These are phyloP conservation scores for Rugalucina vietnamica DNA, from an alignment of 2,888 invertebrate species.

Conservation along the genomic window DNA sequence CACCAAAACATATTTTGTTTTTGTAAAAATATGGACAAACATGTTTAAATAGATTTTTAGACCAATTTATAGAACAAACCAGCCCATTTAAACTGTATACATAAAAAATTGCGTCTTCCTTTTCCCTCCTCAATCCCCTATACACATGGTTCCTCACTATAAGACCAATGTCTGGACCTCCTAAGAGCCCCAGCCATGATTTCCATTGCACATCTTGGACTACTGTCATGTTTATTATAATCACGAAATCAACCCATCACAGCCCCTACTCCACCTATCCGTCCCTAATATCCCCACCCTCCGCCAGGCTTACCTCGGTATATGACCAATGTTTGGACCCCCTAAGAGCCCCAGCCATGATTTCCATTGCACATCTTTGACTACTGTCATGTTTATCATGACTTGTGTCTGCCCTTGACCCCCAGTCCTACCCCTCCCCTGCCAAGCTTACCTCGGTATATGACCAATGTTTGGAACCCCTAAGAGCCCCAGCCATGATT, in stretches of 20 bases:
- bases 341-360: constrained; percentile 90
- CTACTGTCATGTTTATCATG: constrained; percentile 89
- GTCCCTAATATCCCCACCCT: no score
- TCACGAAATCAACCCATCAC: no score
- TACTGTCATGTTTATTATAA: constrained; percentile 89
- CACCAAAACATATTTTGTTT: no score
- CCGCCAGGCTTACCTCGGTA: constrained; percentile 84
- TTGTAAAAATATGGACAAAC: no score
- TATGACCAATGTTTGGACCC: constrained; percentile 93
- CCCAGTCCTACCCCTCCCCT: no score
- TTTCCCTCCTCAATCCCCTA: no score
- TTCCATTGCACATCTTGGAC: constrained; percentile 93
- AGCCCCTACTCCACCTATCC: no score
- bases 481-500: constrained; percentile 90
- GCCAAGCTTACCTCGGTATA: constrained; percentile 84
- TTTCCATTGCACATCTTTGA: constrained; percentile 93
- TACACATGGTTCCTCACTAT: no score
- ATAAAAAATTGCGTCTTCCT: no score
- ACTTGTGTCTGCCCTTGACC: constrained; percentile 77
- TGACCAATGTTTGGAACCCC: constrained; percentile 94
- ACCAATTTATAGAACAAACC: no score
- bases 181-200: constrained; percentile 90
- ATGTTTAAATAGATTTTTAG: no score
- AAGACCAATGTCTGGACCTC: constrained; percentile 93
- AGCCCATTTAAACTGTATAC: no score